Base-by-base conservation (phyloP, 1,140 invertebrate genomes). In the Drosophila melanica region DNA sequence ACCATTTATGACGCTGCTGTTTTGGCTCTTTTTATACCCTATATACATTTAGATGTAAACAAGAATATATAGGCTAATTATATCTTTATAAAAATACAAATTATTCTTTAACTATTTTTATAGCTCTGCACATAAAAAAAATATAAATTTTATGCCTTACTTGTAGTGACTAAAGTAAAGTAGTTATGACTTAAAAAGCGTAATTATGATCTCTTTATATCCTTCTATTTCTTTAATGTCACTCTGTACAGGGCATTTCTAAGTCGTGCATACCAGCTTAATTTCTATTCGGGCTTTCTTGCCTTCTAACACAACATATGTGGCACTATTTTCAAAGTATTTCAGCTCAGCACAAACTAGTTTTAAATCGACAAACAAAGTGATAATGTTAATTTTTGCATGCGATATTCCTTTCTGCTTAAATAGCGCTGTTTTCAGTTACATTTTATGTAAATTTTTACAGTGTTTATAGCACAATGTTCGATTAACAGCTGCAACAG, bases 381-480 rank as follows among this genome's bases (percentile, higher is more conserved):
- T 87, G 75, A 82, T 89, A 82, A 87, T 87, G 84, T 77, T 82
- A 74, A 86, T 87, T 87, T 87, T 70, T 51, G 75, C 79, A 84
- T 79, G 70, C 71, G 62, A 82, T 82, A 82, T 72, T 82, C 62
- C 58, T 51, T 53, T 67, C 53, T 66, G 44, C 30, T 66, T 45
- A 78, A 81, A 78, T 82, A 64, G 66, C 65, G 77, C 71, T 66
- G 30, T 37, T 51, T 72, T 63, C 63, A 72, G 69, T 72, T 69
- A 74, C 65, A 69, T 74, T 74, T 69, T 68, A 74, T 63, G 62
- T 59, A 66, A 71, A 71, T 71, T 48, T 54, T 47, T 68, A 69
- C 64, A 78, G 53, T 39, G 69, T 64, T 76, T 74, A 69, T 65
- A 50, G 66, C 73, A 70, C 58, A 60, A 54, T 7, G 27, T 27